These are phyloP conservation scores for Drosophila melanica DNA, from an alignment of 1,140 invertebrate species.

Conservation along the genomic window DNA sequence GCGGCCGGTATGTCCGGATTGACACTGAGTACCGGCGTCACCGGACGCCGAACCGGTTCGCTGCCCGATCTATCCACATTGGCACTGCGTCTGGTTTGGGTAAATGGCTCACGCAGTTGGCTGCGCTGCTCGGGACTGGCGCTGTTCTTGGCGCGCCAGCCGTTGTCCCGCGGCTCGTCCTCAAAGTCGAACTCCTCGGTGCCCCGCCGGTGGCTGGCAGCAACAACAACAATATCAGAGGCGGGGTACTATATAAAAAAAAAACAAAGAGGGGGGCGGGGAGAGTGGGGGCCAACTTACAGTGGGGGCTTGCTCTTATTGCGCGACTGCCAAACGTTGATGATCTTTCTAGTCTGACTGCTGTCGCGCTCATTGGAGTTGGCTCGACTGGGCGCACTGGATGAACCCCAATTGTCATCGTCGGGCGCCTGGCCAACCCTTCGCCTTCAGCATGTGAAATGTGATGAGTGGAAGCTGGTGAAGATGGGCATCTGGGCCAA, in stretches of 20 bases:
- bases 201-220: slow-evolving; percentile 59
- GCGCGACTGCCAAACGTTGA: slow-evolving; percentile 66
- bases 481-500: neutral
- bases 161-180: slow-evolving; percentile 58
- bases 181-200: slow-evolving; percentile 73
- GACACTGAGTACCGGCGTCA: slow-evolving; percentile 72
- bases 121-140: slow-evolving; percentile 53
- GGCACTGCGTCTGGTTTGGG: slow-evolving; percentile 65
- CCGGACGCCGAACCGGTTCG: slow-evolving; percentile 62
- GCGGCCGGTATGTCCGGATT: slow-evolving; percentile 73
- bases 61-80: slow-evolving; percentile 71
- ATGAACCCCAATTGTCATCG: slow-evolving; percentile 82
- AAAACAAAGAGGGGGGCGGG: no score
- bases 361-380: slow-evolving; percentile 69
- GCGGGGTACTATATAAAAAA: neutral
- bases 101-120: slow-evolving; percentile 52
- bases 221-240: slow-evolving; percentile 2
- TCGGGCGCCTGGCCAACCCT: slow-evolving; percentile 52
- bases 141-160: slow-evolving; percentile 56
- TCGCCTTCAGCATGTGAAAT: slow-evolving; percentile 49
- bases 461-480: slow-evolving; percentile 25
- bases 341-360: slow-evolving; percentile 69
- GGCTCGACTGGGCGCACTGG: slow-evolving; percentile 73
- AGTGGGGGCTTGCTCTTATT: slow-evolving; percentile 65
- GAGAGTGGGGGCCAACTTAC: slow-evolving; percentile 55